Evolutionary conservation across 2,888 invertebrate genomes (phyloP), one percentile per base, ranked within the genome.

Genomic region (Drosophila kuntzei): DNA sequence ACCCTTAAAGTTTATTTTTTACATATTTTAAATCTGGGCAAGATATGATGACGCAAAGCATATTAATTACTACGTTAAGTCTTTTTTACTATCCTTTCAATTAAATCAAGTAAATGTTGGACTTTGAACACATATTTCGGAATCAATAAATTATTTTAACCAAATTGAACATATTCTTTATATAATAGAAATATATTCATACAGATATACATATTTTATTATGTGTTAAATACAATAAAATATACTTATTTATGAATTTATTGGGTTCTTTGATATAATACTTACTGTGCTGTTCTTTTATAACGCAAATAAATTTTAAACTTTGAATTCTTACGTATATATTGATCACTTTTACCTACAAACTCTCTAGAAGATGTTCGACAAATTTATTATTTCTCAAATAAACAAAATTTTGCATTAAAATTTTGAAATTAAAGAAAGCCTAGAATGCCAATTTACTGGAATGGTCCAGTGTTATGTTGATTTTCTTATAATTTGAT

Each of bases 111-210:
- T 60, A 65, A 76, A 64, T 73, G 68, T 73, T 76, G 73, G 64
- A 64, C 67, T 64, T 82, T 72, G 14, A 81, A 71, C 25, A 67
- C 63, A 64, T 65, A 71, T 89, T 87, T 63, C 65, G 74, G 79
- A 74, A 73, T 68, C 84, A 87, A 87, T 85, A 85, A 86, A 87
- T 86, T 86, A 86, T 89, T 89, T 87, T 89, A 79, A 89, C 79
- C 79, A 79, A 85, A 81, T 61, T 60, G 65, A 84, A 61, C 61
- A 57, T 70, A 63, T 66, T 80, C 70, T 80, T 87, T 74, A 85
- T 34, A 53, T 65, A 62, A 46, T 41, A 69, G 36, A 58, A 41
- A 51, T 60, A 54, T 27, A 36, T 62, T 64, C 58, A 34, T 46
- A 71, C 39, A 55, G 22, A 68, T 54, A 54, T 37, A 46, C 32